Conservation (phyloP, 2,888 invertebrate genomes). For the Cosmia trapezina region DNA sequence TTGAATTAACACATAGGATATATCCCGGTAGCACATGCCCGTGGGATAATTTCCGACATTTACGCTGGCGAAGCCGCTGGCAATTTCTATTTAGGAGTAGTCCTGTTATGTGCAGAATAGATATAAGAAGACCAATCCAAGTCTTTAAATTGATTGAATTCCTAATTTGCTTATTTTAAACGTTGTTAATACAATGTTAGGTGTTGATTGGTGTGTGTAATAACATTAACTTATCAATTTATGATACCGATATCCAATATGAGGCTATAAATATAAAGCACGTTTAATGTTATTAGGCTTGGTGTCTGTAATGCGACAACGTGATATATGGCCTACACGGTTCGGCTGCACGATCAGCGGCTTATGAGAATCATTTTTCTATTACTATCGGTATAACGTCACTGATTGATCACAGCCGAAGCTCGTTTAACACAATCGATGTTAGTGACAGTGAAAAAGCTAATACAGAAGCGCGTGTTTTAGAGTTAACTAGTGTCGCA, state of each 20-base stretch:
- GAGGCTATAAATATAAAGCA: slow-evolving; percentile 18
- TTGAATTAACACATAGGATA: no score
- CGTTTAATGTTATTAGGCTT: slow-evolving; percentile 28
- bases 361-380: slow-evolving; percentile 32
- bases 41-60: no score
- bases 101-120: background rate
- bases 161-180: slow-evolving; percentile 7
- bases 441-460: slow-evolving; percentile 67
- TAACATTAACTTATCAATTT: slow-evolving; percentile 9
- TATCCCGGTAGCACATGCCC: no score
- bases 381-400: slow-evolving; percentile 31
- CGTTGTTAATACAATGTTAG: slow-evolving; percentile 4
- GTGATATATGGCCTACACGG: slow-evolving; percentile 37
- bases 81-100: background rate
- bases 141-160: background rate
- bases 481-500: slow-evolving; percentile 81
- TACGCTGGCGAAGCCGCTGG: no score
- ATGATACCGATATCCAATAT: slow-evolving; percentile 10
- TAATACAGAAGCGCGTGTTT: slow-evolving; percentile 74
- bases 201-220: slow-evolving; percentile 34
- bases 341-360: slow-evolving; percentile 14
- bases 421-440: slow-evolving; percentile 63
- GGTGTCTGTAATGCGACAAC: slow-evolving; percentile 26
- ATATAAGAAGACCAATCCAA: no score
- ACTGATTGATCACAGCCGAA: slow-evolving; percentile 50